Percentiles rank a stretch among this genome's conserved stretches.
phyloP scores from a whole-genome alignment of 2,888 invertebrate genomes.

The Teleiodes luculella region DNA sequence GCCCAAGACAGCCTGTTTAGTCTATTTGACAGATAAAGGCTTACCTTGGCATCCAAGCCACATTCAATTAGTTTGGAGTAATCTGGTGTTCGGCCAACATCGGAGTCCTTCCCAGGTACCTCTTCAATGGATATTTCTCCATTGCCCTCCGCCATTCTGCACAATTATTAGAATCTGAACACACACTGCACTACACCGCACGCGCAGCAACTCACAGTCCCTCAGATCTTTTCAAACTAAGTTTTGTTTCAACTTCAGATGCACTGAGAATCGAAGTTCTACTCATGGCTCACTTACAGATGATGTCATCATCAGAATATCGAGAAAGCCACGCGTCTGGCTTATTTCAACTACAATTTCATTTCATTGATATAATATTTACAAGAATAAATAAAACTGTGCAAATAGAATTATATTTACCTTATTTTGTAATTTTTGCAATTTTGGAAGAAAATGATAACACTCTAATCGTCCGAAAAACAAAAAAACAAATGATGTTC shows the following conservation, averaged over 20 bases:
- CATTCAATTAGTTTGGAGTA: slow-evolving; percentile 96
- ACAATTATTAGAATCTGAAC: slow-evolving; percentile 70
- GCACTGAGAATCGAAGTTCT: slow-evolving; percentile 39
- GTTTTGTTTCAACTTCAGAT: slow-evolving; percentile 30
- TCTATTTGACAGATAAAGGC: slow-evolving; percentile 18
- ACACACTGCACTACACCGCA: slow-evolving; percentile 57
- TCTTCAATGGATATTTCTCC: slow-evolving; percentile 89
- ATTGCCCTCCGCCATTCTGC: slow-evolving; percentile 91
- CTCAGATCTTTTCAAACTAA: slow-evolving; percentile 32
- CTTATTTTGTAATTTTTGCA: slow-evolving; percentile 77
- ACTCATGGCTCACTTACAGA: slow-evolving; percentile 53
- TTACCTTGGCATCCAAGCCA: slow-evolving; percentile 95
- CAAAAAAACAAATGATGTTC: slow-evolving; percentile 79
- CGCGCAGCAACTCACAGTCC: slow-evolving; percentile 24
- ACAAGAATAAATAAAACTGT: slow-evolving; percentile 20
- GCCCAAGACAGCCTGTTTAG: neutral
- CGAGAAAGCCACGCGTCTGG: slow-evolving; percentile 66
- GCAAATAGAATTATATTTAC: slow-evolving; percentile 59
- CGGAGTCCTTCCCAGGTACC: slow-evolving; percentile 82
- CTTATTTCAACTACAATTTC: slow-evolving; percentile 40
- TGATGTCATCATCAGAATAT: slow-evolving; percentile 68
- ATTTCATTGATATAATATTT: slow-evolving; percentile 27
- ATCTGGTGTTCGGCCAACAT: slow-evolving; percentile 89
- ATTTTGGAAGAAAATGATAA: slow-evolving; percentile 77
- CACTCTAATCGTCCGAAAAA: slow-evolving; percentile 77